Percentiles rank a stretch among this genome's conserved stretches.
phyloP scores from a whole-genome alignment of 1,140 invertebrate species.

The Sarcophaga bullata region DNA sequence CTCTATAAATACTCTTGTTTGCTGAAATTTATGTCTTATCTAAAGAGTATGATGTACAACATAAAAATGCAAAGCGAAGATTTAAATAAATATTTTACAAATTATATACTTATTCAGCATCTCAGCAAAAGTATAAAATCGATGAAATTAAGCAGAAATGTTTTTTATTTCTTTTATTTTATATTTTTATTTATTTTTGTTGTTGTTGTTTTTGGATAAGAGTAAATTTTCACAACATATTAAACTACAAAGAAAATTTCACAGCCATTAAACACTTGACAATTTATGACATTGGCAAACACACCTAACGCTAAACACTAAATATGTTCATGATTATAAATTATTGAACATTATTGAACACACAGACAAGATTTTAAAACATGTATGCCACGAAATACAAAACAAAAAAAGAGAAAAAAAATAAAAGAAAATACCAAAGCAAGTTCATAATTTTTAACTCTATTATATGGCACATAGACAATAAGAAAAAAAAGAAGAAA shows the following conservation, averaged over 20 bases:
- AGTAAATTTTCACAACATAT: neutral
- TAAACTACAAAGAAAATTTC: constrained; percentile 9
- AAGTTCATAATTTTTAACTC: constrained; percentile 22
- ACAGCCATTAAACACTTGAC: constrained; percentile 30
- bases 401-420: neutral
- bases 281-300: constrained; percentile 27
- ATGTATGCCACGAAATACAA: neutral
- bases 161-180: no score
- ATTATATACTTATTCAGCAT: no score
- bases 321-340: constrained; percentile 32
- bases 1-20: no score
- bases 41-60: no score
- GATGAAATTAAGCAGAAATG: no score
- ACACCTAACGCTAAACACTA: constrained; percentile 26
- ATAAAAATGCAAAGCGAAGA: no score
- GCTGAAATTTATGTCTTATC: no score
- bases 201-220: no score
- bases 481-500: neutral
- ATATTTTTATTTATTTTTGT: no score
- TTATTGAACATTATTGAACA: constrained; percentile 20
- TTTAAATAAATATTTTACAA: no score
- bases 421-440: neutral
- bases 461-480: neutral
- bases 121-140: no score
- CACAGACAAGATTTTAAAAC: constrained; percentile 7